Percentiles rank a stretch among this genome's conserved stretches.
phyloP scores from a whole-genome alignment of 2,113 vertebrate species.

The Myiozetetes cayanensis region DNA sequence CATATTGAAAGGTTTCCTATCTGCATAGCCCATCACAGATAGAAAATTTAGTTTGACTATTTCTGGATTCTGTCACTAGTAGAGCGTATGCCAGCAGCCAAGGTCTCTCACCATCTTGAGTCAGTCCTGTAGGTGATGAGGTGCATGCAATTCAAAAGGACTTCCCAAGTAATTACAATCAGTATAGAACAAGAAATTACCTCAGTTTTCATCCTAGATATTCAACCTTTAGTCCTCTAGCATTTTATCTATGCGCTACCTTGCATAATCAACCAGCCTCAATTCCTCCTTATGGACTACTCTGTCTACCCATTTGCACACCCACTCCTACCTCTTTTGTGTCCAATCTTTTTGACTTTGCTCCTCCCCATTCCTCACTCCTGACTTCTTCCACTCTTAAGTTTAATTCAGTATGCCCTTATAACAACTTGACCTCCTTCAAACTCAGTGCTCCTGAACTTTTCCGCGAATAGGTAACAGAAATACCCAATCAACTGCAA shows the following conservation, averaged over 20 bases:
- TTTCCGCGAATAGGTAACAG: not conserved
- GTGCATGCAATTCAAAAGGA: not conserved
- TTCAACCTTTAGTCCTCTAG: not conserved
- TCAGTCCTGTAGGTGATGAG: not conserved
- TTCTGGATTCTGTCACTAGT: not conserved
- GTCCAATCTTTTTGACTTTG: not conserved
- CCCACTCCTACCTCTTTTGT: not conserved
- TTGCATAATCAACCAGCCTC: not conserved
- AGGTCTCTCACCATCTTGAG: not conserved
- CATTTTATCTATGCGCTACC: not conserved
- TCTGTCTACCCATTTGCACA: not conserved
- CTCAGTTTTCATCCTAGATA: not conserved
- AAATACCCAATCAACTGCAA: not conserved
- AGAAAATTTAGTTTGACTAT: not conserved
- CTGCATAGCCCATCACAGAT: not conserved
- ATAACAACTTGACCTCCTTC: not conserved
- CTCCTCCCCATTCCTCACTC: not conserved
- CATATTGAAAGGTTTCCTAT: not conserved
- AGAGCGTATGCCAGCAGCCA: not conserved
- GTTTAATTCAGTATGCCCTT: not conserved
- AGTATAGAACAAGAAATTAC: not conserved
- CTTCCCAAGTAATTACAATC: not conserved
- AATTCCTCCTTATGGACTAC: not conserved
- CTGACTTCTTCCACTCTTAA: not conserved
- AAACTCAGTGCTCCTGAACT: not conserved